Evolutionary conservation across 2,888 invertebrate genomes (phyloP).

Genomic region (Drosophila falleni): DNA sequence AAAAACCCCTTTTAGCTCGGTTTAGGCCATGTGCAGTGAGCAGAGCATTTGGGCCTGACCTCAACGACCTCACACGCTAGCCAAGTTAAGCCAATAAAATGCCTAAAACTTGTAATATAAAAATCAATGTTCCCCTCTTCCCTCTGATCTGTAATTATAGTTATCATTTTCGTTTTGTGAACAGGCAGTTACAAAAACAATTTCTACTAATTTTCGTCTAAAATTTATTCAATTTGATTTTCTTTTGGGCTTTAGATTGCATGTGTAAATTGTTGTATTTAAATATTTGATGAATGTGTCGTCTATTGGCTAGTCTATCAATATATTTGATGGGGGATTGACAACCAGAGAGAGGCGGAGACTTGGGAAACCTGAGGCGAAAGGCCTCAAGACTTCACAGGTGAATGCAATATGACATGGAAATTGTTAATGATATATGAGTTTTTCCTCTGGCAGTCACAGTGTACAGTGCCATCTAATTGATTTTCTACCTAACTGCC

Average conservation of each 20-base stretch:
- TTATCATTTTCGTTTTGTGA: conserved; percentile 13
- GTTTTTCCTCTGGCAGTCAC: conserved; percentile 44
- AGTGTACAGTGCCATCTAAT: conserved; percentile 59
- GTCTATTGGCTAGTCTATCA: conserved; percentile 19
- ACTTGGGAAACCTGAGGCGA: conserved; percentile 3
- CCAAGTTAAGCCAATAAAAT: conserved; percentile 45
- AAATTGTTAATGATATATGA: conserved; percentile 80
- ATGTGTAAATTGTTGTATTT: conserved; percentile 69
- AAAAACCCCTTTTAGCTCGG: conserved; percentile 32
- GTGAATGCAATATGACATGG: conserved; percentile 63
- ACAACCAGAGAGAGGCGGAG: conserved; percentile 12
- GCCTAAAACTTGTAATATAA: conserved; percentile 49
- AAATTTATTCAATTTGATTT: conserved; percentile 48
- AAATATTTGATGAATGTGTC: conserved; percentile 71
- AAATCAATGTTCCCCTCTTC: conserved; percentile 70
- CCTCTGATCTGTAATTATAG: conserved; percentile 39
- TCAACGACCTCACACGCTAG: conserved; percentile 49
- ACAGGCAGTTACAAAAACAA: conserved; percentile 41
- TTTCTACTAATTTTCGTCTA: conserved; percentile 53
- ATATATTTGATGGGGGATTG: conserved; percentile 26
- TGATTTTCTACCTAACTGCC: conserved; percentile 51
- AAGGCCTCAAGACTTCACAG: conserved; percentile 57
- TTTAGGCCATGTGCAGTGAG: conserved; percentile 12
- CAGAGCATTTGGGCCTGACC: conserved; percentile 37
- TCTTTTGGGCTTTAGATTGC: conserved; percentile 39